Evolutionary conservation across 2,888 invertebrate genomes (phyloP).

Genomic region (Thymelicus acteon): DNA sequence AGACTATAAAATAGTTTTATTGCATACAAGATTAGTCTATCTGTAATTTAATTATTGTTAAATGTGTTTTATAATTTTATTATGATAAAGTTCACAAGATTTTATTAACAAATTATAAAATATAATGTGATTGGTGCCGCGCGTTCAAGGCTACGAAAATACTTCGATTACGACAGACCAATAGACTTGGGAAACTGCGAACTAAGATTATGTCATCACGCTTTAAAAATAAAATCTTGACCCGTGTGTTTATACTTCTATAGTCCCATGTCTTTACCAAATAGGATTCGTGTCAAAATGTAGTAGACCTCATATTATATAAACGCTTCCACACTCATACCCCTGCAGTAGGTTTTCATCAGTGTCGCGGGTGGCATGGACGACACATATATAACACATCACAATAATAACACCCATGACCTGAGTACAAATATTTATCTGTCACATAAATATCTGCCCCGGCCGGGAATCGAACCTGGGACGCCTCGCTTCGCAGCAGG

Average conservation of each 20-base stretch:
- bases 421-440: too few species aligned
- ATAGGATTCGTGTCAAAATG: too few species aligned
- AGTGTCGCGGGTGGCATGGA: too few species aligned
- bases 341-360: too few species aligned
- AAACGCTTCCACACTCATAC: too few species aligned
- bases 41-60: background rate
- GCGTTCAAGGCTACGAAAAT: constrained; percentile 33
- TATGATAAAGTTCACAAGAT: constrained; percentile 3
- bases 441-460: too few species aligned
- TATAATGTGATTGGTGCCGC: background rate
- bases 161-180: constrained; percentile 34
- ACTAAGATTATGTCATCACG: constrained; percentile 34
- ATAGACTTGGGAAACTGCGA: constrained; percentile 31
- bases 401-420: too few species aligned
- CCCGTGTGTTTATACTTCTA: background rate
- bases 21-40: background rate
- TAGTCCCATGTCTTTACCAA: too few species aligned
- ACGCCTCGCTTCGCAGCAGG: too few species aligned
- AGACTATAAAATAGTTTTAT: too few species aligned
- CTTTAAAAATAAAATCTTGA: constrained; percentile 20
- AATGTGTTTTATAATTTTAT: constrained; percentile 4
- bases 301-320: background rate
- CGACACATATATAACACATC: too few species aligned
- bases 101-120: constrained; percentile 21
- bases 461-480: too few species aligned